Evolutionary conservation across 2,888 invertebrate genomes (phyloP).

Genomic region (Syritta pipiens): DNA sequence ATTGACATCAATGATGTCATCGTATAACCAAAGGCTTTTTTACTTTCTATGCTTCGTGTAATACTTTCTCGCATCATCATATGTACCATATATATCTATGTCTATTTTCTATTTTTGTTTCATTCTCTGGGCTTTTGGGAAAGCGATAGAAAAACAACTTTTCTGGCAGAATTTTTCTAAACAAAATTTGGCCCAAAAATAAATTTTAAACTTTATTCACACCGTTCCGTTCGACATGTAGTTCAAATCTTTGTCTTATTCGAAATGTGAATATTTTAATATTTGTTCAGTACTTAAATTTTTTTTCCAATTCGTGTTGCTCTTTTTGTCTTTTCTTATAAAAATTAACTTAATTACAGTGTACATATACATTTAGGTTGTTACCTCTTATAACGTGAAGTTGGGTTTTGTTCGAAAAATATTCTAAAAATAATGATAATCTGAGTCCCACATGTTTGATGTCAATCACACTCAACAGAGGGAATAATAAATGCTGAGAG

Average conservation of each 20-base stretch:
- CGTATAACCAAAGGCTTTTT: conserved; percentile 16
- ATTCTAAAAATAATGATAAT: conserved; percentile 64
- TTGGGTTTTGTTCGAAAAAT: not conserved
- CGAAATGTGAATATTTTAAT: not conserved
- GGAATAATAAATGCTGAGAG: too few relatives aligned
- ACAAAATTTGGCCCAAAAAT: conserved; percentile 53
- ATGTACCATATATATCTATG: too few relatives aligned
- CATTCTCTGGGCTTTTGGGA: conserved; percentile 23
- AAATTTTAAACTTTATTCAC: conserved; percentile 49
- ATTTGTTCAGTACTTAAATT: not conserved
- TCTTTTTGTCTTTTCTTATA: not conserved
- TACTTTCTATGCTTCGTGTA: not conserved
- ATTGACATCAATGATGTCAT: conserved; percentile 52
- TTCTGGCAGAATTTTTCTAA: conserved; percentile 28
- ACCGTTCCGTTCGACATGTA: conserved; percentile 36
- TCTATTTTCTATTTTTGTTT: conserved; percentile 63
- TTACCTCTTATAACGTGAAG: conserved; percentile 31
- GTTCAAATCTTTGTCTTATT: conserved; percentile 6
- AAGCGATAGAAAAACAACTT: conserved; percentile 12
- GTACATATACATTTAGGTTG: not conserved
- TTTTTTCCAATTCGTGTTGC: not conserved
- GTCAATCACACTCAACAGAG: conserved; percentile 45
- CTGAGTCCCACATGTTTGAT: conserved; percentile 69
- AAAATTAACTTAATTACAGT: not conserved
- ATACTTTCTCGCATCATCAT: conserved; percentile 34